Base-by-base conservation (phyloP, 2,888 invertebrate genomes). In the Hanleya hanleyi region DNA sequence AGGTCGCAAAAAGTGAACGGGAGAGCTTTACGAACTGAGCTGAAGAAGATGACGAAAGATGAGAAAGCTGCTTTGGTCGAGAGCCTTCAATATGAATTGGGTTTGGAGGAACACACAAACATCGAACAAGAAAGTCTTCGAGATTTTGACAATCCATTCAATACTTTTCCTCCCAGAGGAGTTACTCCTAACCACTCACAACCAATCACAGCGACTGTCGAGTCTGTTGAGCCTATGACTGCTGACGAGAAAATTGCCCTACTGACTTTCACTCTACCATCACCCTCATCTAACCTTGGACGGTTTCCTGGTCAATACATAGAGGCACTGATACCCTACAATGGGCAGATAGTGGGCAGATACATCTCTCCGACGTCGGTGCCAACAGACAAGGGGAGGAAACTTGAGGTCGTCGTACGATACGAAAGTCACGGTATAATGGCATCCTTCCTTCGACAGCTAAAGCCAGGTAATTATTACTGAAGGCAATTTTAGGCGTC, bases 1-100 rank as follows among this genome's bases (percentile, higher is more conserved):
- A 68, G 68, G 51, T 22, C 33, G 15, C 35, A 68, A 33, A 51
- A 51, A 37, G 18, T 32, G 1, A n/a, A 68, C n/a, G 51, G 18
- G 33, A 51, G 51, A 9, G 33, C n/a, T 15, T 15, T 68, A 15
- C 15, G 36, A 12, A 29, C 12, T 6, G 51, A 68, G 37, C 2
- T 51, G 22, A 68, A 51, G 50, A 68, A 68, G 51, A 22, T 68
- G 18, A 68, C 50, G n/a, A 36, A 29, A 12, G 68, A 68, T 9
- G 22, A 68, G 29, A 51, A 68, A 33, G n/a, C 3, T n/a, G 51
- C 50, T 51, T 22, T 51, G 9, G 68, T 35, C 15, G 35, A 68
- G 7, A 35, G 35, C 5, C 33, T 51, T 12, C 51, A 35, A 2
- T 33, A 33, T 12, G 33, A 68, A 29, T n/a, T n/a, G n/a, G n/a